Evolutionary conservation across 2,113 vertebrate species (phyloP), one percentile per base, ranked within the genome.

Genomic region (Ovis canadensis): DNA sequence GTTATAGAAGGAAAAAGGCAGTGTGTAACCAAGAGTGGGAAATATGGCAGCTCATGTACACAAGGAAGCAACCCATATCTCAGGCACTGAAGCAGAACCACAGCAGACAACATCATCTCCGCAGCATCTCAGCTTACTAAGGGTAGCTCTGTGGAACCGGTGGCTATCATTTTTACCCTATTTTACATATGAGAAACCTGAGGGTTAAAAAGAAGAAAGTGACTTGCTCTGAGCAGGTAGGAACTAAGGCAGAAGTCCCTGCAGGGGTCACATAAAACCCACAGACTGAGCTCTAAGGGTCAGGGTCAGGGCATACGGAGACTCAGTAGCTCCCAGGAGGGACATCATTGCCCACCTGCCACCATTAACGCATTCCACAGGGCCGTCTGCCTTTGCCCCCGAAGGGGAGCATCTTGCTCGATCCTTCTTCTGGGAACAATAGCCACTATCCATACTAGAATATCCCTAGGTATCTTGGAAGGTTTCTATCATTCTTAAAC

Each of bases 101-200:
- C 6, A 71, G 33, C 81, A 48, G 8, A 12, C 78, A 57, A 40
- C 25, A 81, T 5, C 27, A 19, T 45, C 52, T 54, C 6, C 0
- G 36, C 7, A 6, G 81, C 43, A 3, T 29, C 2, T n/a, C 25
- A 21, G 15, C 40, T 85, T 62, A 25, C 74, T 14, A 84, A 25
- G 9, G 16, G 2, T 78, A 85, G 19, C 36, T 90, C 33, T 87
- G 23, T 25, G 27, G 13, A 82, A 78, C 71, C 1, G 3, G 71
- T 29, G 27, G n/a, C 3, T 43, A 25, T 88, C 33, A 78, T 31
- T 94, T 95, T 67, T 67, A 83, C 55, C 31, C 57, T 48, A 77
- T 80, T 95, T 91, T 84, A 94, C 90, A 80, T 40, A 71, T 64
- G 6, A 86, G 33, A 96, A 84, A 62, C 31, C 45, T 82, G 85